Evolutionary conservation across 2,797 vertebrate genomes (phyloP), one percentile per base, ranked within the genome.

Genomic region (Melanotaenia nigrans): DNA sequence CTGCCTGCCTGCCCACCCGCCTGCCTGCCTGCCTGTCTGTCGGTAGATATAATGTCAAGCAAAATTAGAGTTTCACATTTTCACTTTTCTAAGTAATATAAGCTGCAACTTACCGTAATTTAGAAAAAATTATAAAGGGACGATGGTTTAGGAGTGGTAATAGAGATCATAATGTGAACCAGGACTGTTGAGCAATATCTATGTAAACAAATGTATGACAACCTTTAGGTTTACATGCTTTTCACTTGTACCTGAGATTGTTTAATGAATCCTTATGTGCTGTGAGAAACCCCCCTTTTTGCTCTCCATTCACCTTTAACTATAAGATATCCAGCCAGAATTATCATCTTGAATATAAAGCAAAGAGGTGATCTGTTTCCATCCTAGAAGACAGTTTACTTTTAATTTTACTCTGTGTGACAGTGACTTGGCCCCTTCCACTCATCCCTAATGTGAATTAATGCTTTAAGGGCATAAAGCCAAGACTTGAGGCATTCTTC

Each of bases 331-430:
- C 33, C 22, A 38, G 24, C 60, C 7, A 1, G 7, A 60, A 30
- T 30, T 54, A n/a, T 47, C 18, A 20, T 65, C 25, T 54, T 38
- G 40, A 57, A 49, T 61, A 53, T 71, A 59, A 55, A 77, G 68
- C 36, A 53, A 36, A 64, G 20, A 58, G 57, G 33, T 38, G 57
- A 76, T 71, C 47, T 73, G 58, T 65, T 58, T 66, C 61, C 69
- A 78, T 73, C 51, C 57, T 65, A 1, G 35, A 42, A 16, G 36
- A 25, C 65, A n/a, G n/a, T 70, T 73, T 73, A 72, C 72, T 66
- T 79, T 78, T 85, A 73, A 86, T 86, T 82, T 82, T 49, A 73
- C 59, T 60, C 51, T 65, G 49, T 1, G 9, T 70, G 73, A 79
- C n/a, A 65, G 53, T 56, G 58, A 74, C 68, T 77, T 84, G 77